These are phyloP conservation scores for Drosophila ercepeae DNA, from an alignment of 1,140 invertebrate species.

Conservation along the genomic window DNA sequence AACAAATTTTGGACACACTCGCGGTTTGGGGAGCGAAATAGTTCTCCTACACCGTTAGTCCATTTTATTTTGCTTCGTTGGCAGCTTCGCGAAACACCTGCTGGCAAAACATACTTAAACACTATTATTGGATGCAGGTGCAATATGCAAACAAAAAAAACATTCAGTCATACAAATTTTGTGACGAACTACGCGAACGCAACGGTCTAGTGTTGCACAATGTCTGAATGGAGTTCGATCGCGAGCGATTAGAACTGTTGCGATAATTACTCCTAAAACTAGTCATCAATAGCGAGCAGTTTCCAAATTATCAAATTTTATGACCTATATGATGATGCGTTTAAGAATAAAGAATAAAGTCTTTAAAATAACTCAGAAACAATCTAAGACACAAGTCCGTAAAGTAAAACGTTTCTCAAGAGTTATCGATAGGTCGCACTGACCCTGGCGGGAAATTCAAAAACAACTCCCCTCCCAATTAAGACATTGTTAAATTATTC, in stretches of 20 bases:
- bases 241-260: not conserved
- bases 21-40: not conserved
- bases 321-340: not conserved
- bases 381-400: not conserved
- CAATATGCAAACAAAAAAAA: not conserved
- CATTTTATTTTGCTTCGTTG: not conserved
- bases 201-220: not conserved
- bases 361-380: not conserved
- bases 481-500: not conserved
- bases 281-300: too few species aligned
- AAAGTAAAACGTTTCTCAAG: not conserved
- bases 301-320: too few species aligned
- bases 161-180: not conserved
- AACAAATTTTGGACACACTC: not conserved
- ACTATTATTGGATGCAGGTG: not conserved
- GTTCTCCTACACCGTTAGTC: not conserved
- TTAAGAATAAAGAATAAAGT: too few species aligned
- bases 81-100: not conserved
- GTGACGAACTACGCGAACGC: slow-evolving; percentile 19
- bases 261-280: too few species aligned
- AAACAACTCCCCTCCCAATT: not conserved
- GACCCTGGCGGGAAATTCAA: not conserved
- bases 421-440: not conserved
- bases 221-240: not conserved
- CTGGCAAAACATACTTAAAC: not conserved